Base-by-base conservation (phyloP, 1,140 invertebrate species). In the Pseudomyrmex concolor region DNA sequence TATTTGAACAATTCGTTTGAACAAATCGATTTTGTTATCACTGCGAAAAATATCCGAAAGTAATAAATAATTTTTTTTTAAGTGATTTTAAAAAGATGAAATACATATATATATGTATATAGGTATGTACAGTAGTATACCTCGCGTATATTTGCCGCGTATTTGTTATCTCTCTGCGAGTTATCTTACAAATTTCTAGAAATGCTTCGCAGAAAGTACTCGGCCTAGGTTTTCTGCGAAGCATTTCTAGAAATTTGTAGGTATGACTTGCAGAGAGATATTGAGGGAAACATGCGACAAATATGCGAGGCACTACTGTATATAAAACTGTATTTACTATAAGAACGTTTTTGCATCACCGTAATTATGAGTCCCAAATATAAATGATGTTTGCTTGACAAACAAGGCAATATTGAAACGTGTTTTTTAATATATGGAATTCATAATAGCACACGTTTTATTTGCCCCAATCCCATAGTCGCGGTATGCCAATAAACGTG, bases 31-130 rank as follows among this genome's bases (percentile, higher is more conserved):
- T 25, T 78, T 70, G 45, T 43, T 12, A 51, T 51, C 51, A 63
- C 2, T 13, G 22, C 15, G 76, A 59, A 51, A 43, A 57, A 9
- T 34, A 67, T 55, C 34, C 13, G 22, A 70, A 59, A 55, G 10
- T 64, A 64, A 67, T 22, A 77, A 55, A 64, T 13, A 68, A 77
- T 68, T 78, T 67, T 43, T n/a, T n/a, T n/a, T n/a, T n/a, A n/a
- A n/a, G n/a, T n/a, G n/a, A n/a, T n/a, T n/a, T n/a, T n/a, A n/a
- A n/a, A n/a, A n/a, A n/a, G n/a, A n/a, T n/a, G n/a, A n/a, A n/a
- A n/a, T n/a, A n/a, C n/a, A n/a, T n/a, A n/a, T n/a, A n/a, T n/a
- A n/a, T n/a, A n/a, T n/a, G n/a, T n/a, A n/a, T n/a, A n/a, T n/a
- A n/a, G n/a, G n/a, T n/a, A n/a, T n/a, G n/a, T n/a, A n/a, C n/a